Percentiles rank a stretch among this genome's conserved stretches.
These are phyloP conservation scores for Caloenas nicobarica DNA, from an alignment of 2,113 vertebrate genomes.

Conservation along the genomic window DNA sequence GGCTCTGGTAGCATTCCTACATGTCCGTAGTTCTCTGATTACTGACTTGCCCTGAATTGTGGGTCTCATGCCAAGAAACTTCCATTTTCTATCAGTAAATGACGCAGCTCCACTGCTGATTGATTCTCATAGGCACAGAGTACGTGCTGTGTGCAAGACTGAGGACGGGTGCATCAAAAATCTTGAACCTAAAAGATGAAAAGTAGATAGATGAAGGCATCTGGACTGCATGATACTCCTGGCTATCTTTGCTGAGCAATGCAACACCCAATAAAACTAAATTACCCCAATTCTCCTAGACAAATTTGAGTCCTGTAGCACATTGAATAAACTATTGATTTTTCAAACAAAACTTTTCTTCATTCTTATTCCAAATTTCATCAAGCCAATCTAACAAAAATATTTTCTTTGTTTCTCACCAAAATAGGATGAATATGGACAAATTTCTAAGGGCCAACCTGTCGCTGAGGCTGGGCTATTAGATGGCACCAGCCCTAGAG, in stretches of 20 bases:
- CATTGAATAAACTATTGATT: background rate
- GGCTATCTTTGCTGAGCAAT: background rate
- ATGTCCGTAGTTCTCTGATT: background rate
- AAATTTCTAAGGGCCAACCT: background rate
- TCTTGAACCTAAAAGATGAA: background rate
- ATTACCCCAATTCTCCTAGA: background rate
- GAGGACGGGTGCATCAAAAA: background rate
- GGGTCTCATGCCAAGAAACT: conserved; percentile 25
- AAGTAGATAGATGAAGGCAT: conserved; percentile 13
- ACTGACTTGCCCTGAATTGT: background rate
- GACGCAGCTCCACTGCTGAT: conserved; percentile 5
- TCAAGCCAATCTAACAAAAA: background rate
- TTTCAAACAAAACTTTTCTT: conserved; percentile 14
- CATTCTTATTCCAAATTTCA: background rate
- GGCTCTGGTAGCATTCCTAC: background rate
- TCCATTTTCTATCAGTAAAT: conserved; percentile 39
- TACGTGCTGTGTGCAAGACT: background rate
- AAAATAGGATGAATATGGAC: background rate
- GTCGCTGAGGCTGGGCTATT: background rate
- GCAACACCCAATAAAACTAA: background rate
- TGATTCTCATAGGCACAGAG: conserved; percentile 35
- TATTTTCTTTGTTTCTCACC: background rate
- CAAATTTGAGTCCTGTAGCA: background rate
- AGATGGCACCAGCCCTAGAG: background rate
- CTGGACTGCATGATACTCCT: background rate